Percentiles rank a stretch among this genome's conserved stretches.
phyloP scores from a whole-genome alignment of 2,888 invertebrate genomes.

The Hydrotaea diabolus region DNA sequence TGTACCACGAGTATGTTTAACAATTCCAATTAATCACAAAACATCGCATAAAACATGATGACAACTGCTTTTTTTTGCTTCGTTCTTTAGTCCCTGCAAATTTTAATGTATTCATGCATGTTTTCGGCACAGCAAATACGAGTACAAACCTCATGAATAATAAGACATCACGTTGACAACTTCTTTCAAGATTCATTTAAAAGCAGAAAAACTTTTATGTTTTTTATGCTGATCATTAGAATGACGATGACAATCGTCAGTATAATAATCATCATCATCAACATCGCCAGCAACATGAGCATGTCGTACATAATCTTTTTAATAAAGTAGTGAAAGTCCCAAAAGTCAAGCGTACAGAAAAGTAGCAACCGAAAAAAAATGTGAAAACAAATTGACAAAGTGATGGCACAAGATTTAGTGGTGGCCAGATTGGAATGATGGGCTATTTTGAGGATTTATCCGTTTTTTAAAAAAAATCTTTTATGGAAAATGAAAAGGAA shows the following conservation, averaged over 20 bases:
- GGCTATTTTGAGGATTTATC: too few species aligned
- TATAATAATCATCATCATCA: not conserved
- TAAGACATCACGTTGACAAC: constrained; percentile 4
- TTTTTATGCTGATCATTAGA: not conserved
- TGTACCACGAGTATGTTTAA: not conserved
- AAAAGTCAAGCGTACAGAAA: not conserved
- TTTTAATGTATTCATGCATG: not conserved
- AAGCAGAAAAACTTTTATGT: not conserved
- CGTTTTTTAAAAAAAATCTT: too few species aligned
- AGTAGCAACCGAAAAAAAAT: too few species aligned
- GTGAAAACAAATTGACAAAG: not conserved
- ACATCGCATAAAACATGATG: not conserved
- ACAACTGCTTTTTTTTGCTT: not conserved
- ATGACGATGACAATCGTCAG: not conserved
- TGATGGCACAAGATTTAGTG: not conserved
- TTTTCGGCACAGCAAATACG: not conserved
- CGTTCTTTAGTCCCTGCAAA: too few species aligned
- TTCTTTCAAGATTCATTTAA: not conserved
- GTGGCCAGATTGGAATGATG: not conserved
- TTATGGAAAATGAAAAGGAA: too few species aligned
- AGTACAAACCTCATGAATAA: not conserved
- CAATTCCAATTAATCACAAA: not conserved
- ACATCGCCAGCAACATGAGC: not conserved
- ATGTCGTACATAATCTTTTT: not conserved
- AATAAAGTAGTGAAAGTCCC: not conserved